Evolutionary conservation across 1,140 invertebrate genomes (phyloP), one percentile per base, ranked within the genome.

Genomic region (Brachystomella parvula): DNA sequence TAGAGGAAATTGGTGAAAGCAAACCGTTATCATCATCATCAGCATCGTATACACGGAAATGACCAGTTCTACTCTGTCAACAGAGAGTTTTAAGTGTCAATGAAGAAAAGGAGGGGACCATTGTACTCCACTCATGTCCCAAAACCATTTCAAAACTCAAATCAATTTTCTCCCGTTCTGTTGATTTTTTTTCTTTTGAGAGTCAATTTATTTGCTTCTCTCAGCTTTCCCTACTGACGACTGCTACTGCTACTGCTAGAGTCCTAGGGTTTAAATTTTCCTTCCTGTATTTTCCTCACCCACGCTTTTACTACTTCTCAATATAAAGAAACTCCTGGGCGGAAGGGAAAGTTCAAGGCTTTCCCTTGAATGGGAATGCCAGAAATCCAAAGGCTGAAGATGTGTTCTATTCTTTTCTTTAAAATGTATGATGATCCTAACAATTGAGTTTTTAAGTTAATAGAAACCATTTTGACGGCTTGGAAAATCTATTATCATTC

Each of bases 61-160:
- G 49, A 53, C 49, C 49, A 53, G 12, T 17, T 53, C 49, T 6
- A 53, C 49, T 53, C 49, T 53, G 49, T 53, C 49, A 53, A 53
- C 49, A 53, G 24, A 15, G 12, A 15, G 9, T 53, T 53, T 53
- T 53, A 53, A 53, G 49, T 53, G 49, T 53, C 49, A 53, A 53
- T 19, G 12, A 53, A 24, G 49, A 26, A 26, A 53, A 6, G 6
- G 24, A 19, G 35, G 24, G 49, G 21, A 24, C 49, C 49, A 15
- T 53, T 53, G 49, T 15, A 24, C 21, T 24, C 49, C 49, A 26
- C 3, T 24, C 49, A 12, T 53, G 9, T 6, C 12, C 9, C 49
- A 53, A 53, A 19, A 6, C 49, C 15, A 53, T 19, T 19, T 19
- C 12, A 53, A 9, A 53, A 53, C 49, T 53, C 39, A n/a, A 53